Conservation (phyloP, 1,140 invertebrate genomes). For the fruit fly (Drosophila melanogaster) region DNA sequence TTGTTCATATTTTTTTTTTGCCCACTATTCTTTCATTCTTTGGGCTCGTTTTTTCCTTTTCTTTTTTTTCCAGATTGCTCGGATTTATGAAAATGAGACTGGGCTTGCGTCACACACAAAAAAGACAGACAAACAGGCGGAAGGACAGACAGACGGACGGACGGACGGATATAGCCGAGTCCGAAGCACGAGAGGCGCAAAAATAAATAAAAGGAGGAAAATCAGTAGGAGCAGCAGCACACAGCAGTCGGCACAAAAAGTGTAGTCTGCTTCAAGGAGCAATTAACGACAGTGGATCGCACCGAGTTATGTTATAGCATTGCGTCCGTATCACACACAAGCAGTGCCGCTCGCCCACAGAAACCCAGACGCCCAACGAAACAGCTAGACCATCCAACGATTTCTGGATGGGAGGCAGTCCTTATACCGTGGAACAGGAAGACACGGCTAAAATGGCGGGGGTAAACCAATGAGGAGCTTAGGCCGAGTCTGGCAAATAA, state of each 20-base stretch:
- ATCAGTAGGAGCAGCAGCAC: constrained; percentile 9
- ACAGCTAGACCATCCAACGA: not conserved
- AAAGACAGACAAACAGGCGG: constrained; percentile 26
- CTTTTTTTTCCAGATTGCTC: constrained; percentile 44
- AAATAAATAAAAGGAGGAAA: constrained; percentile 54
- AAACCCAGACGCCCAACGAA: constrained; percentile 6
- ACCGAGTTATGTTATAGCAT: constrained; percentile 68
- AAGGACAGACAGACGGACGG: not conserved
- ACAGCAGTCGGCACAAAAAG: constrained; percentile 48
- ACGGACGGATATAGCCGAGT: constrained; percentile 8
- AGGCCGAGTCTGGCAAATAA: constrained; percentile 45
- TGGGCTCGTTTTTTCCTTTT: constrained; percentile 11
- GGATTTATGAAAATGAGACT: constrained; percentile 79
- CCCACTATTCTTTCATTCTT: constrained; percentile 36
- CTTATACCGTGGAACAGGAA: constrained; percentile 20
- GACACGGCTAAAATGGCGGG: constrained; percentile 12
- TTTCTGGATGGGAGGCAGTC: constrained; percentile 27
- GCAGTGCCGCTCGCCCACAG: constrained; percentile 29
- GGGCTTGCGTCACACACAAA: constrained; percentile 66
- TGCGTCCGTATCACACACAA: constrained; percentile 68
- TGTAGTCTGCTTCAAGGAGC: constrained; percentile 79
- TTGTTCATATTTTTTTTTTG: constrained; percentile 68
- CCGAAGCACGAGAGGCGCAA: constrained; percentile 29
- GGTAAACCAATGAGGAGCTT: constrained; percentile 51
- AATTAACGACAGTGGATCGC: constrained; percentile 79